Percentiles rank a stretch among this genome's conserved stretches.
Evolutionary conservation across 2,113 vertebrate genomes (phyloP).

Genomic region (Orthonyx spaldingii): DNA sequence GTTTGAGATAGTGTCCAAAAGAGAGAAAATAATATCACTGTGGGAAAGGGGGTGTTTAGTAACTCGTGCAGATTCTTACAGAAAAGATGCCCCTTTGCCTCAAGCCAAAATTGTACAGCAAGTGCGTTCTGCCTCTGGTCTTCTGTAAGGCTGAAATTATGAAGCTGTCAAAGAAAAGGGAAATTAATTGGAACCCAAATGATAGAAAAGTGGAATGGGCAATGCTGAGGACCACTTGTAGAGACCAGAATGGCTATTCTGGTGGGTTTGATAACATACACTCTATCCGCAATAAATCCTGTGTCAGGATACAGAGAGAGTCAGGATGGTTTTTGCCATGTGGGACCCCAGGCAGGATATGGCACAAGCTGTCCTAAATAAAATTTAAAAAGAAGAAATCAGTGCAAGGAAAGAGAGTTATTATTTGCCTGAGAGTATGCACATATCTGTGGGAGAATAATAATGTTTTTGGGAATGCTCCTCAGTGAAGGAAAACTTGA

Average conservation of each 20-base stretch:
- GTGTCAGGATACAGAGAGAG: neutral
- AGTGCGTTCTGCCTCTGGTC: neutral
- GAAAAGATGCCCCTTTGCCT: neutral
- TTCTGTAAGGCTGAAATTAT: neutral
- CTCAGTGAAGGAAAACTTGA: neutral
- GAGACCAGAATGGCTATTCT: neutral
- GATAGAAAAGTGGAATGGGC: neutral
- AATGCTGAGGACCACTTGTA: neutral
- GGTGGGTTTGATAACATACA: neutral
- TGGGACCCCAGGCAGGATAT: neutral
- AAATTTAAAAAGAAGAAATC: neutral
- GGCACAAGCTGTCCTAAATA: neutral
- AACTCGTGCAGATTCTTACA: neutral
- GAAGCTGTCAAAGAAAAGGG: neutral
- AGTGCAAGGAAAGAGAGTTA: neutral
- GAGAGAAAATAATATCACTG: neutral
- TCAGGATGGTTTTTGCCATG: neutral
- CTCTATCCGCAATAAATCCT: neutral
- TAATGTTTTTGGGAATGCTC: neutral
- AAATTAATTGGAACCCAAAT: neutral
- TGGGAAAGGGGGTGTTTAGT: neutral
- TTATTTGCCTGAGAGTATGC: neutral
- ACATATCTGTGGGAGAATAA: neutral
- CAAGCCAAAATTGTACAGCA: neutral
- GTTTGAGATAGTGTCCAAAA: neutral